These are phyloP conservation scores for Aepyceros melampus DNA, from an alignment of 2,113 vertebrate genomes.

Conservation along the genomic window DNA sequence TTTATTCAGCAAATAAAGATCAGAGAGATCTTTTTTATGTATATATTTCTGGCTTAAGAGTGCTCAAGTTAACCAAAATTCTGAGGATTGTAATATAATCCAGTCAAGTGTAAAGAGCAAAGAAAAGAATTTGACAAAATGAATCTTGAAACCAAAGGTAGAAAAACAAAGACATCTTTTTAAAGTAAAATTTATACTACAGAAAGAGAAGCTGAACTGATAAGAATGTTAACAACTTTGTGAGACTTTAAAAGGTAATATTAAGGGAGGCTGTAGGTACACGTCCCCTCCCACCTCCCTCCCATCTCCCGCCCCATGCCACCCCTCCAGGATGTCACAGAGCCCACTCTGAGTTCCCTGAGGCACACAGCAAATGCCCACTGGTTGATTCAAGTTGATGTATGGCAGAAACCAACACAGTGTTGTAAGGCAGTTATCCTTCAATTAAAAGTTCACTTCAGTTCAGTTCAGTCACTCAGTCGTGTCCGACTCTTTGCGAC, in stretches of 20 bases:
- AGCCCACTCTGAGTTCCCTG: background rate
- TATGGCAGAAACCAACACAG: background rate
- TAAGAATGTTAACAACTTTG: background rate
- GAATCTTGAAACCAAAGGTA: background rate
- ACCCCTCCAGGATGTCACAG: background rate
- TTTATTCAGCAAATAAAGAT: background rate
- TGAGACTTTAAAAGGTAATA: background rate
- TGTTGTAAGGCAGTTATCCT: background rate
- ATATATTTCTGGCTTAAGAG: background rate
- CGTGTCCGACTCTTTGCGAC: accelerated
- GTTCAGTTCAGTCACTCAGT: too few relatives aligned
- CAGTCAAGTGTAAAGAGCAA: background rate
- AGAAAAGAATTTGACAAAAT: background rate
- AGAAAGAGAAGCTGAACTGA: background rate
- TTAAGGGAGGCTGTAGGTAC: background rate
- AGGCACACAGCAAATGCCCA: background rate
- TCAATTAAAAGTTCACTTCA: background rate
- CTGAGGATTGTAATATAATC: background rate
- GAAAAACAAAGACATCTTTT: background rate
- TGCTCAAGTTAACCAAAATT: background rate
- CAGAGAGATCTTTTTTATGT: background rate
- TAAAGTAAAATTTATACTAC: background rate
- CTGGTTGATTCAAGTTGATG: background rate
- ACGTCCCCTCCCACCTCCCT: background rate
- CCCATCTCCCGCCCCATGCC: background rate